phyloP scores from a whole-genome alignment of 2,113 vertebrate species.

The Psophia crepitans region DNA sequence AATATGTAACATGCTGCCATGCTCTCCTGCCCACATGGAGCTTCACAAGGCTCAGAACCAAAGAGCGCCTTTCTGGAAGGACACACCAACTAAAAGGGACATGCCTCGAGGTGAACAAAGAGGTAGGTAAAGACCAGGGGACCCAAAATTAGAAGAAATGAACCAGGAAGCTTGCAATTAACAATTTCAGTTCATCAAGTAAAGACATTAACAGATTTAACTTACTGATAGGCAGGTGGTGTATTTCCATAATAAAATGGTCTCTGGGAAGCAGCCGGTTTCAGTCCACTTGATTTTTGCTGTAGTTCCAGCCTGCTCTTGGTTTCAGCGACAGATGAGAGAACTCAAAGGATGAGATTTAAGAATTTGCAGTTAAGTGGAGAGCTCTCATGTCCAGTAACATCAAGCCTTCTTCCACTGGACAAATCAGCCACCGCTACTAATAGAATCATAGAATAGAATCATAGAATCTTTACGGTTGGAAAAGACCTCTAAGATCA shows the following conservation, averaged over 20 bases:
- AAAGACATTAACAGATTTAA: neutral
- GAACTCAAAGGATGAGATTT: neutral
- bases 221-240: neutral
- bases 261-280: neutral
- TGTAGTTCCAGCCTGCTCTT: neutral
- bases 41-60: fast-evolving
- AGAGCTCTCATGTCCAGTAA: neutral
- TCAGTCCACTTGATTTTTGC: neutral
- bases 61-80: neutral
- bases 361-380: neutral
- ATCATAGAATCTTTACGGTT: too few species aligned
- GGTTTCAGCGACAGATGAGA: neutral
- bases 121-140: neutral
- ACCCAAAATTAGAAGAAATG: neutral
- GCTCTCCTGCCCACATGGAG: fast-evolving
- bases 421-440: neutral
- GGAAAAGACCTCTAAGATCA: too few species aligned
- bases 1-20: neutral
- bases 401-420: neutral
- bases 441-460: too few species aligned
- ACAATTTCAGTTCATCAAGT: neutral
- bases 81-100: neutral
- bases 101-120: neutral
- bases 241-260: neutral
- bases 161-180: neutral